phyloP scores from a whole-genome alignment of 2,113 vertebrate species.

The Macrotis lagotis region DNA sequence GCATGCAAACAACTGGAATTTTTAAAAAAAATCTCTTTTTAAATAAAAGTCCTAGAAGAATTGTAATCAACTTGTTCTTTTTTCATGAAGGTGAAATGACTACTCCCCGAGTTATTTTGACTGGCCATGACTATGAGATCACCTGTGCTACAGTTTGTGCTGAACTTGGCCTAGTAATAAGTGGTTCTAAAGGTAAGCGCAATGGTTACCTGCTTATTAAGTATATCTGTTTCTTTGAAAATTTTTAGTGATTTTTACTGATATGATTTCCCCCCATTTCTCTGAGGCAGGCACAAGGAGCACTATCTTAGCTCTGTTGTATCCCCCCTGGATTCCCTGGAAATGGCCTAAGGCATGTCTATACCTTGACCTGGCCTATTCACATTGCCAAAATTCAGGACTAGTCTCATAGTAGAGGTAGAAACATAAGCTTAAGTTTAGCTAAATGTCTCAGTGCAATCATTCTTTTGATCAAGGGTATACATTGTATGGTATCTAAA shows the following conservation, averaged over 20 bases:
- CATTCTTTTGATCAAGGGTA: neutral
- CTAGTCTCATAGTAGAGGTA: neutral
- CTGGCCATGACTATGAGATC: constrained; percentile 96
- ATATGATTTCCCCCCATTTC: neutral
- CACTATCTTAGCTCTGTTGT: neutral
- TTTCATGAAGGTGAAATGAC: constrained; percentile 90
- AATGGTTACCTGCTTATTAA: fast-evolving
- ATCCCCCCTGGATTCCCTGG: neutral
- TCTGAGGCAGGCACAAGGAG: neutral
- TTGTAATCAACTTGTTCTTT: constrained; percentile 48
- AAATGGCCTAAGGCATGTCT: neutral
- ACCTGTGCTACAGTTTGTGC: constrained; percentile 95
- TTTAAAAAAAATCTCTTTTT: neutral
- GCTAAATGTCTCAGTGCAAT: neutral
- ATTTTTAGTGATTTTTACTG: neutral
- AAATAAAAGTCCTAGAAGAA: neutral
- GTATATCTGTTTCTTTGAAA: fast-evolving
- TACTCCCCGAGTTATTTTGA: constrained; percentile 93
- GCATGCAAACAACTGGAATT: neutral
- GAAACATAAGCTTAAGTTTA: neutral
- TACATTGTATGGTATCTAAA: neutral
- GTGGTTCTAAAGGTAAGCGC: constrained; percentile 93
- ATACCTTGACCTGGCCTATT: neutral
- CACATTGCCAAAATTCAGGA: neutral
- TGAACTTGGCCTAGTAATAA: constrained; percentile 96